phyloP scores from a whole-genome alignment of 2,797 vertebrate genomes.

The Cygnus olor region DNA sequence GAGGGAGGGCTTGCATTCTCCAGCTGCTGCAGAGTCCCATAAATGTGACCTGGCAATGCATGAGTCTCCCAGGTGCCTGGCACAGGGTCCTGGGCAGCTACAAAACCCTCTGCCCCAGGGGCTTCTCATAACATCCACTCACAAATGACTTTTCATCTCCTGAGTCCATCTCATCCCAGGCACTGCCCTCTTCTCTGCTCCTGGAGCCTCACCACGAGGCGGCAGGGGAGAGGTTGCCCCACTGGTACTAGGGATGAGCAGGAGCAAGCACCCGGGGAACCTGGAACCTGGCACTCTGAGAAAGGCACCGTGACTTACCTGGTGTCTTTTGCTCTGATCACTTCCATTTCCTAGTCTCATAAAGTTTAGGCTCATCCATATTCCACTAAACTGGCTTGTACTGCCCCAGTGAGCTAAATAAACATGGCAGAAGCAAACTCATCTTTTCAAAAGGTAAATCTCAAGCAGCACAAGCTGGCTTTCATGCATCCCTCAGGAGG shows the following conservation, averaged over 20 bases:
- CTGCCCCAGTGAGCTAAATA: background rate
- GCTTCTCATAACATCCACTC: background rate
- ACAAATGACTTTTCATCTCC: background rate
- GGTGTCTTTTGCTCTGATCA: background rate
- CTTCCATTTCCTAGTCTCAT: background rate
- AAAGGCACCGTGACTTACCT: background rate
- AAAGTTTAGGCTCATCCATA: background rate
- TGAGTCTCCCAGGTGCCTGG: too few species aligned
- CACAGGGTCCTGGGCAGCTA: too few species aligned
- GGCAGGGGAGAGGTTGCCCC: background rate
- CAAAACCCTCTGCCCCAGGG: background rate
- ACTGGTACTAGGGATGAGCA: background rate
- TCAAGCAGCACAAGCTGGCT: background rate
- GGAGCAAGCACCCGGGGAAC: background rate
- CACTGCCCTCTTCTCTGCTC: background rate
- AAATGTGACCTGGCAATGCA: too few species aligned
- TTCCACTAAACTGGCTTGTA: background rate
- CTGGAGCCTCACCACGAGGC: too few species aligned
- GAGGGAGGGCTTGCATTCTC: too few species aligned
- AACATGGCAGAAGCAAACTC: background rate
- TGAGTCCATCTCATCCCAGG: background rate
- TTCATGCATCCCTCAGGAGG: background rate
- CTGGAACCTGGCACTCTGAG: accelerated
- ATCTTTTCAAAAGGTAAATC: background rate
- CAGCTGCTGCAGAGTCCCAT: too few species aligned